These are phyloP conservation scores for Muntiacus reevesi DNA, from an alignment of 2,113 vertebrate genomes.

Conservation along the genomic window DNA sequence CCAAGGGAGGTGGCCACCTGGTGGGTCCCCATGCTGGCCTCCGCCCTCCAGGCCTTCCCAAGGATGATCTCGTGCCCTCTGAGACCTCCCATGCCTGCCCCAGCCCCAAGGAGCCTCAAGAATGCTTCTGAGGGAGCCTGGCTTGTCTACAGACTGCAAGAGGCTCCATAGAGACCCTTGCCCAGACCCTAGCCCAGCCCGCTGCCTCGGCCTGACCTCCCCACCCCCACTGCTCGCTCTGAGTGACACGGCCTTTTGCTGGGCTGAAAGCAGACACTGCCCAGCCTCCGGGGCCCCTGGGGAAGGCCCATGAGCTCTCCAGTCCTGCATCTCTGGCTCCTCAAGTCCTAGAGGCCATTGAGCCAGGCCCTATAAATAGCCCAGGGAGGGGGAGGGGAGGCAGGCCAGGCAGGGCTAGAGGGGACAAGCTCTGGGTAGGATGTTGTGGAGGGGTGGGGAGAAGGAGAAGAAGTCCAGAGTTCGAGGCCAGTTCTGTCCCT, in stretches of 20 bases:
- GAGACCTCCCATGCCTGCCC: neutral
- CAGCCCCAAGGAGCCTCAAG: neutral
- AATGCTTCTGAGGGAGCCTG: neutral
- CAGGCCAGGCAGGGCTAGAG: neutral
- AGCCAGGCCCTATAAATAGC: conserved; percentile 69
- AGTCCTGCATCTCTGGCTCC: neutral
- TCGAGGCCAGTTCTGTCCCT: neutral
- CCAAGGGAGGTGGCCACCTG: neutral
- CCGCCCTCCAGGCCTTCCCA: neutral
- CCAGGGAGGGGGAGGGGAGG: neutral
- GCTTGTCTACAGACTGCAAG: neutral
- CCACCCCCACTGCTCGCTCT: conserved; percentile 17
- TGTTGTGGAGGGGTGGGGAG: neutral
- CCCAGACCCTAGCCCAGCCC: neutral
- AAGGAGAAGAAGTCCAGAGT: neutral
- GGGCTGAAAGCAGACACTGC: conserved; percentile 66
- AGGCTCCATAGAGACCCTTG: neutral
- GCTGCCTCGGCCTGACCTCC: neutral
- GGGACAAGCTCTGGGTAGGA: neutral
- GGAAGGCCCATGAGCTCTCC: conserved; percentile 29
- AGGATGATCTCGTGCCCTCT: neutral
- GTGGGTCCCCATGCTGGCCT: neutral
- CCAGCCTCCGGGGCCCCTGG: conserved; percentile 12
- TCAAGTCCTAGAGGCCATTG: neutral
- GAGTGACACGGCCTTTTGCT: conserved; percentile 52